Conservation (phyloP, 2,113 vertebrate genomes). For the Dipodomys ordii region DNA sequence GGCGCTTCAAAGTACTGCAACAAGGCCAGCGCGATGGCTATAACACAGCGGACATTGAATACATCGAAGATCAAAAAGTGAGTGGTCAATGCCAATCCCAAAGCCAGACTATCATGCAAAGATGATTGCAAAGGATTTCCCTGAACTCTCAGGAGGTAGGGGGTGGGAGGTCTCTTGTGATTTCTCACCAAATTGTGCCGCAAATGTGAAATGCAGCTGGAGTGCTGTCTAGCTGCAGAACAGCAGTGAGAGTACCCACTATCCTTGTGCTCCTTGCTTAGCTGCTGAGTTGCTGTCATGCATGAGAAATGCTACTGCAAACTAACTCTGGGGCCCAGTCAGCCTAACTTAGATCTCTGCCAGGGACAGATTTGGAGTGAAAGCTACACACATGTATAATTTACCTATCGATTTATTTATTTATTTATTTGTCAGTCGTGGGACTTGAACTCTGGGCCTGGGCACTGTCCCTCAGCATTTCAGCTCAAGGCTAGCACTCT, state of each 20-base stretch:
- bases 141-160: background rate
- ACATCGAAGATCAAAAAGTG: conserved; percentile 91
- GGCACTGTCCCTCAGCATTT: no score
- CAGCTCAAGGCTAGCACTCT: no score
- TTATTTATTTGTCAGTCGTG: no score
- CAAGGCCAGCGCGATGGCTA: conserved; percentile 91
- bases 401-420: no score
- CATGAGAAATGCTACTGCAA: background rate
- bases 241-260: background rate
- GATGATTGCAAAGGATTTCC: conserved; percentile 28
- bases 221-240: background rate
- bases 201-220: background rate
- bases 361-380: background rate
- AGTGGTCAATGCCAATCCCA: background rate
- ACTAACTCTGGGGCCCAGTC: background rate
- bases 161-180: background rate
- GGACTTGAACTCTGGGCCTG: no score
- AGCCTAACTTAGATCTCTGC: background rate
- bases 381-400: background rate
- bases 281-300: background rate
- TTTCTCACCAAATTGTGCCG: conserved; percentile 1
- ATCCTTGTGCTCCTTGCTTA: background rate
- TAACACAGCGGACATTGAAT: conserved; percentile 91
- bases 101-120: background rate
- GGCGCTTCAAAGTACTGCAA: conserved; percentile 89